phyloP scores from a whole-genome alignment of 1,140 invertebrate genomes.

The Parasteatoda tepidariorum region DNA sequence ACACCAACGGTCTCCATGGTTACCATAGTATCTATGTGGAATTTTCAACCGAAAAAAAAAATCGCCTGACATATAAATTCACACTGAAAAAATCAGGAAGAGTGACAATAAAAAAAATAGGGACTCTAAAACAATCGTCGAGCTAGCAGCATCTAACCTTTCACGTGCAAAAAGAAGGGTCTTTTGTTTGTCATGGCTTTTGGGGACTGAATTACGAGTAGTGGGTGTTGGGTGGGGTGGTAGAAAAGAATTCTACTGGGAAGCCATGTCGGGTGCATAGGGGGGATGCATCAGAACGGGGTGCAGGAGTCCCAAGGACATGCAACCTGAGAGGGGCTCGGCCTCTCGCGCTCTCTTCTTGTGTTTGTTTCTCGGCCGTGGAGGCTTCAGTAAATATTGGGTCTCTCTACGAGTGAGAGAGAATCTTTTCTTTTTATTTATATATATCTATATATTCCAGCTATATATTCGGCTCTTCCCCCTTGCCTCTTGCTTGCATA shows the following conservation, averaged over 20 bases:
- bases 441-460: slow-evolving; percentile 43
- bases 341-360: slow-evolving; percentile 38
- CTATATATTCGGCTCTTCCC: slow-evolving; percentile 23
- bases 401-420: slow-evolving; percentile 40
- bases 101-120: neutral
- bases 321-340: slow-evolving; percentile 47
- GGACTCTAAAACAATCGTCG: slow-evolving; percentile 52
- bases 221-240: neutral
- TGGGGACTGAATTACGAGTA: slow-evolving; percentile 58
- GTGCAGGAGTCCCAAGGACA: slow-evolving; percentile 45
- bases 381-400: slow-evolving; percentile 61
- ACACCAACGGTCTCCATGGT: slow-evolving; percentile 23
- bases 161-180: slow-evolving; percentile 30
- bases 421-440: slow-evolving; percentile 52
- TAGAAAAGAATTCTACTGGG: slow-evolving; percentile 31
- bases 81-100: neutral
- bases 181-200: slow-evolving; percentile 57
- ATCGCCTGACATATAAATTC: slow-evolving; percentile 2
- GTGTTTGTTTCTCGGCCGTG: slow-evolving; percentile 56
- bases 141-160: slow-evolving; percentile 59
- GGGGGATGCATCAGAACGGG: slow-evolving; percentile 19
- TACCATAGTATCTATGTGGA: slow-evolving; percentile 52
- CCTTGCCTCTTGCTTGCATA: slow-evolving; percentile 55
- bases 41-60: slow-evolving; percentile 16
- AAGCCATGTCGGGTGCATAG: slow-evolving; percentile 22